Base-by-base conservation (phyloP, 2,113 vertebrate genomes). In the Nicator chloris region DNA sequence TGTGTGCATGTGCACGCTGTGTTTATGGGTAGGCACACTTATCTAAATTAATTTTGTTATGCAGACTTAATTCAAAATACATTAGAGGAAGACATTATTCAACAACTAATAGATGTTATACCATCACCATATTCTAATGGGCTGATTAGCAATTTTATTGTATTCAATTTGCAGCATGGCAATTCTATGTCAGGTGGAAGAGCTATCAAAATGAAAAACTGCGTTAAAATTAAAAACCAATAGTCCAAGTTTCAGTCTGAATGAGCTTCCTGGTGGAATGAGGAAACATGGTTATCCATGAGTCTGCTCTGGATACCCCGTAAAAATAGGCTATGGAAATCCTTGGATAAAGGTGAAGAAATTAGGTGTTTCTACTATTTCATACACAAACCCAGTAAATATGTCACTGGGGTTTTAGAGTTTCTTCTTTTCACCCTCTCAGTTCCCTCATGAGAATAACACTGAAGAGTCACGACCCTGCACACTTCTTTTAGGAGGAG, bases 131-230 rank as follows among this genome's bases (percentile, higher is more conserved):
- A 97, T 97, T 97, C 95, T 96, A 98, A 98, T 97, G 80, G 96
- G 56, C 96, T 97, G 96, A 98, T 98, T 98, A 98, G 97, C 96
- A 97, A 97, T 98, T 98, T 96, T 97, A 97, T 96, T 97, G 97
- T 97, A 95, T 98, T 98, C 97, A 97, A 98, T 98, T 97, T 98
- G 96, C 86, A 78, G 93, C 9, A 0, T 97, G 97, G 97, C 96
- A 97, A 97, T 98, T 97, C 93, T 42, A 2, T 97, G 97, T 97
- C 97, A 97, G 95, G 86, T 92, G 72, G 96, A 97, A 97, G 96
- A 96, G 93, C 97, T 93, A 98, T 98, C 96, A 98, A 95, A 96
- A 96, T 98, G 97, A 98, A 97, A 98, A 97, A 98, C 95, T 94
- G 95, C 64, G 2, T 92, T 96, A 92, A 97, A 97, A 98, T 98